Conservation (phyloP, 1,140 invertebrate genomes). For the Fragariocoptes setiger region DNA sequence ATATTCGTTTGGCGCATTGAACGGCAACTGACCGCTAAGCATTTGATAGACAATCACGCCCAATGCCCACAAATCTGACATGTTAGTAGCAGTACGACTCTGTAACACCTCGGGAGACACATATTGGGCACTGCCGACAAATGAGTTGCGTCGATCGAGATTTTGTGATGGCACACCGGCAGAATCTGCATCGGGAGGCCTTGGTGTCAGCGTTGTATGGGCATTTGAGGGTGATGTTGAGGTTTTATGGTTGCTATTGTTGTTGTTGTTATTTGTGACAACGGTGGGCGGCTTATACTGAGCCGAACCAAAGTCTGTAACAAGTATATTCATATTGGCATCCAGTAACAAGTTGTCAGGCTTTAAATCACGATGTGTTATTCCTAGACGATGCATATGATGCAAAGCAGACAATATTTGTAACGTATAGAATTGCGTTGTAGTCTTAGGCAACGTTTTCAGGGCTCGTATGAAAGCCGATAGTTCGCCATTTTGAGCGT, state of each 20-base stretch:
- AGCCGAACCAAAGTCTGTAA: constrained; percentile 88
- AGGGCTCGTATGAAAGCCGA: constrained; percentile 63
- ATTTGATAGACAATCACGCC: constrained; percentile 95
- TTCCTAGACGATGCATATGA: constrained; percentile 54
- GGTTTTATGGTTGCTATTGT: constrained; percentile 1
- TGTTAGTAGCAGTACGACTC: constrained; percentile 33
- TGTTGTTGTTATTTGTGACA: constrained; percentile 3
- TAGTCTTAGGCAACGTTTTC: constrained; percentile 55
- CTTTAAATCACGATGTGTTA: constrained; percentile 42
- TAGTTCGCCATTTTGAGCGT: constrained; percentile 75
- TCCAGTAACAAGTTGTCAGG: constrained; percentile 33
- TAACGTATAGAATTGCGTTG: constrained; percentile 65
- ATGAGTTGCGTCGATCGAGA: constrained; percentile 12
- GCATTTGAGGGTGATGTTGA: background rate
- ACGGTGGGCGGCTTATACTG: constrained; percentile 25
- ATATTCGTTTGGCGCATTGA: constrained; percentile 65
- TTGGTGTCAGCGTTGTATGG: background rate
- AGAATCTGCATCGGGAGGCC: constrained; percentile 2
- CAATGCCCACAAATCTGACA: constrained; percentile 77
- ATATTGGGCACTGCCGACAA: constrained; percentile 68
- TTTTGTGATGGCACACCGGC: constrained; percentile 1
- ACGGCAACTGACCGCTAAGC: constrained; percentile 65
- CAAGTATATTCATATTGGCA: constrained; percentile 77
- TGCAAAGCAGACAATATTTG: constrained; percentile 71
- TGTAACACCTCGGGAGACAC: constrained; percentile 79